phyloP scores from a whole-genome alignment of 2,113 vertebrate species.

The Xiphophorus couchianus region DNA sequence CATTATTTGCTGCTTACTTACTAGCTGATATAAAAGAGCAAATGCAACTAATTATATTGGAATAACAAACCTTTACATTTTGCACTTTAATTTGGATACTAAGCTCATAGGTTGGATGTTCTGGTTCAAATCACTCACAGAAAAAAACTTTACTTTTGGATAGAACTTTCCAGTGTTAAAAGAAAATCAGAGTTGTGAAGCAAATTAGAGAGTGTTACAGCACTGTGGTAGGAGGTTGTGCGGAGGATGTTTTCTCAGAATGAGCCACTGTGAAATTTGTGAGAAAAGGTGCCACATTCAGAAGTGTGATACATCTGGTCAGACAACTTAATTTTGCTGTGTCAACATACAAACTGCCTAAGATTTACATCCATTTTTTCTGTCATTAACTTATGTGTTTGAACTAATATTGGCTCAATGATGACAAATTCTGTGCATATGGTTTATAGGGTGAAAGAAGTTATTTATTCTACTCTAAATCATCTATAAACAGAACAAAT shows the following conservation, averaged over 20 bases:
- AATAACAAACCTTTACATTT: background rate
- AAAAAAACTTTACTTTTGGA: background rate
- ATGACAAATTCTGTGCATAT: background rate
- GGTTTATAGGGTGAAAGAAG: background rate
- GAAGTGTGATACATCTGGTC: background rate
- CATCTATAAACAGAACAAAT: background rate
- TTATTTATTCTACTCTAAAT: background rate
- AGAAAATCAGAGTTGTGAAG: background rate
- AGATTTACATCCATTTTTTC: background rate
- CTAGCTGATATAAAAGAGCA: background rate
- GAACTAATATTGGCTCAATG: background rate
- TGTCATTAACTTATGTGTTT: background rate
- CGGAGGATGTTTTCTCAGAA: constrained; percentile 4
- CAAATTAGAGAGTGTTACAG: background rate
- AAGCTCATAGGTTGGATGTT: background rate
- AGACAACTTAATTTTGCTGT: background rate
- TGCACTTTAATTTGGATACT: background rate
- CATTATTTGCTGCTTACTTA: background rate
- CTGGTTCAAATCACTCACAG: background rate
- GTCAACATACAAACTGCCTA: background rate
- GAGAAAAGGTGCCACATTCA: background rate
- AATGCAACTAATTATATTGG: background rate
- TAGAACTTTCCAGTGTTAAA: background rate
- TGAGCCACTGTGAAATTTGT: constrained; percentile 8
- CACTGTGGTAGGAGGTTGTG: background rate